Evolutionary conservation across 2,113 vertebrate species (phyloP).

Genomic region (Eurypyga helias): DNA sequence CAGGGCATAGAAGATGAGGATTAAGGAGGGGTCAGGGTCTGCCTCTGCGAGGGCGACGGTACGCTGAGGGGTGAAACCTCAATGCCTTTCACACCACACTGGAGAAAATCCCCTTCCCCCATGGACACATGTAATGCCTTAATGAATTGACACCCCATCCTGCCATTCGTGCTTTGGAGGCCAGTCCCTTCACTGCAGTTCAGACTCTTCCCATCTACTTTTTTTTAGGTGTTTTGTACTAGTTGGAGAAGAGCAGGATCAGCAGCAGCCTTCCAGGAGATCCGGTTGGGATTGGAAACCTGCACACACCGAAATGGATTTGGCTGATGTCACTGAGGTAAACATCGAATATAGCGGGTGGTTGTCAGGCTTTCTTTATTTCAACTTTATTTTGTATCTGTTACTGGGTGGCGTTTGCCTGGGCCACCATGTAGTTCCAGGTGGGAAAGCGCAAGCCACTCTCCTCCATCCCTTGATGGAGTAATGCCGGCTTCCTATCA

Average conservation of each 20-base stretch:
- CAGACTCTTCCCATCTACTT: neutral
- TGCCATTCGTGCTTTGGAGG: neutral
- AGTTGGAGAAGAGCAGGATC: neutral
- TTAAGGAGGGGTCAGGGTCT: neutral
- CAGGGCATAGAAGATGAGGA: neutral
- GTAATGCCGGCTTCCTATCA: neutral
- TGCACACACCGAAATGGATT: neutral
- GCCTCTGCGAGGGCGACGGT: fast-evolving
- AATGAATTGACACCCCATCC: neutral
- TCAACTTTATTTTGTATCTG: neutral
- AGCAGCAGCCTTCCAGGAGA: neutral
- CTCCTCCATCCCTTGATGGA: neutral
- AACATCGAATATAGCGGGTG: neutral
- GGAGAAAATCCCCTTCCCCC: neutral
- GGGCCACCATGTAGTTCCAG: neutral
- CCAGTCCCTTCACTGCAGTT: neutral
- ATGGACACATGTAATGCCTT: fast-evolving
- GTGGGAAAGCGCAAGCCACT: neutral
- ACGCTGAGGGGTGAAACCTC: neutral
- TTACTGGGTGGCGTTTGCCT: neutral
- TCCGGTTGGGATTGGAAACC: neutral
- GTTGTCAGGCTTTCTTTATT: neutral
- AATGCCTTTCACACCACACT: neutral
- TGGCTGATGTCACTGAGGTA: neutral
- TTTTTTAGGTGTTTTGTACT: neutral